Evolutionary conservation across 2,797 vertebrate genomes (phyloP), one percentile per base, ranked within the genome.

Genomic region (Prunella strophiata): DNA sequence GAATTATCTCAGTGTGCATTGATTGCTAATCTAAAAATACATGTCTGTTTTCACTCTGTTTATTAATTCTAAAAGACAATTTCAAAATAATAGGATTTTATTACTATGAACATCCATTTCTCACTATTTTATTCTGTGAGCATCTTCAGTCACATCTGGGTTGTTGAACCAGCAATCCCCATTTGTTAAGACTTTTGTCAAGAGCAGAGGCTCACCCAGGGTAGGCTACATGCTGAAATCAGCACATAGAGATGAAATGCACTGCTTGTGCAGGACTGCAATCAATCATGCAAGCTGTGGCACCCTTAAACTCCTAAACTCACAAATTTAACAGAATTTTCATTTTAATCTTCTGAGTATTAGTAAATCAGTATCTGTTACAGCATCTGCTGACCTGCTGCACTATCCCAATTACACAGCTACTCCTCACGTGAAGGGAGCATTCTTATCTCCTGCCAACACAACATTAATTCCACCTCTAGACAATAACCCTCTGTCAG

Each of bases 401-500:
- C 67, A 42, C 48, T 50, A 62, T 36, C 74, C 55, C 55, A 66
- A 2, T 82, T 62, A 88, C 21, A 73, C 48, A 90, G 85, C 71
- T 61, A 59, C 61, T 57, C 77, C 45, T 63, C 42, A 87, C 61
- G 77, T 61, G 67, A 70, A 2, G 19, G 84, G 7, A 90, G 45
- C 55, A 30, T 75, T 88, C 83, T 94, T 87, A 91, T 79, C 90
- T 85, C 66, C 77, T 74, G 83, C 45, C 85, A 76, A 71, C 67
- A 76, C 54, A 88, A 47, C 40, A 82, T 57, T 93, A 76, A 87
- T 87, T 93, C 63, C 55, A 85, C 23, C 88, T 82, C 57, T 21
- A 92, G 77, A 93, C 81, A 91, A 92, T 79, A 95, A 91, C 58
- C 62, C 79, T 66, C 73, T 43, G 32, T 85, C 86, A 87, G 59